These are phyloP conservation scores for Uria aalge DNA, from an alignment of 2,113 vertebrate genomes.

Conservation along the genomic window DNA sequence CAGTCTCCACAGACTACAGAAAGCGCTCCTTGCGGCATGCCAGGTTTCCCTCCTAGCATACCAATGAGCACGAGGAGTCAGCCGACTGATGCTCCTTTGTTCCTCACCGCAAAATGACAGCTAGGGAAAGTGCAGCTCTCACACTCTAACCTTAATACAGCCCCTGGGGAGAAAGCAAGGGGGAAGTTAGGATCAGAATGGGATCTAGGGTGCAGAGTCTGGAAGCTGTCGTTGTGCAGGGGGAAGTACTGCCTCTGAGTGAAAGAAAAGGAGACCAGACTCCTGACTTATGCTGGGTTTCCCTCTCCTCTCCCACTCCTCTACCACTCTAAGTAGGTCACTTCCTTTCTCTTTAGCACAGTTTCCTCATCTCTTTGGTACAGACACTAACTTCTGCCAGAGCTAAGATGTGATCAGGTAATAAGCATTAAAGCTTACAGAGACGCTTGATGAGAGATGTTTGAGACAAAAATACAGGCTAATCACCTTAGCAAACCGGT, in stretches of 20 bases:
- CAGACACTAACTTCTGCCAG: background rate
- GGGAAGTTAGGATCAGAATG: background rate
- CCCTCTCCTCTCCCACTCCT: background rate
- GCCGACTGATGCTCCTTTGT: background rate
- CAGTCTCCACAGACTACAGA: background rate
- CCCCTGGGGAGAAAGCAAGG: background rate
- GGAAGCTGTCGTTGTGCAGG: background rate
- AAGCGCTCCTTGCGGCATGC: background rate
- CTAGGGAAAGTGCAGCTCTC: background rate
- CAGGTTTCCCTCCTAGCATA: background rate
- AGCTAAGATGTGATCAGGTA: background rate
- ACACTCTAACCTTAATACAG: background rate
- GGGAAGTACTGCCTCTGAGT: background rate
- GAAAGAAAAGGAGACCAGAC: background rate
- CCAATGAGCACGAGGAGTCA: background rate
- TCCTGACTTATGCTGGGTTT: background rate
- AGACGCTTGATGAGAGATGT: background rate
- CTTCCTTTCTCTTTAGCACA: conserved; percentile 1
- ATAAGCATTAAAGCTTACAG: background rate
- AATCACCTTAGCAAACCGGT: background rate
- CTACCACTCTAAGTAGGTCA: background rate
- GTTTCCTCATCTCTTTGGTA: background rate
- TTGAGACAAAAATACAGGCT: background rate
- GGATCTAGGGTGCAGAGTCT: background rate
- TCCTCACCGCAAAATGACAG: background rate